A percentile compares a stretch with the other conserved stretches of the same genome.
Conservation (phyloP, 2,113 vertebrate species). For the Cinclus cinclus region DNA sequence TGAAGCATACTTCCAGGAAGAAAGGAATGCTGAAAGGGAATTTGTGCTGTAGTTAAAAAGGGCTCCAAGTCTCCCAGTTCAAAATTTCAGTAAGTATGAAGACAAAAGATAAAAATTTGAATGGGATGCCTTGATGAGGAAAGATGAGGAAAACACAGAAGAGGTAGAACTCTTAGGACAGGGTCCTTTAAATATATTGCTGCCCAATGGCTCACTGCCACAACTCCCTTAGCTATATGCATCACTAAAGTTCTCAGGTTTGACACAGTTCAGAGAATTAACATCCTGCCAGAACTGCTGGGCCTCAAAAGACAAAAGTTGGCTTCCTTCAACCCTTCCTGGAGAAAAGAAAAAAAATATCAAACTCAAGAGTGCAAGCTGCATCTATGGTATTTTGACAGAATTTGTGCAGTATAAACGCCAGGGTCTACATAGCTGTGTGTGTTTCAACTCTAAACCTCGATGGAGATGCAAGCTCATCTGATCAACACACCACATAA, state of each 20-base stretch:
- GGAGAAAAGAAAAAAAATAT: background rate
- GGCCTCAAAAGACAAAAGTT: background rate
- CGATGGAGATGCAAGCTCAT: background rate
- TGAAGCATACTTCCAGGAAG: background rate
- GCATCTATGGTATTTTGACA: background rate
- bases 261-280: background rate
- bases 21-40: background rate
- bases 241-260: background rate
- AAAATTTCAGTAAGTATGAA: background rate
- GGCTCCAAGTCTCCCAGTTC: background rate
- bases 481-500: constrained; percentile 36
- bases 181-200: constrained; percentile 21
- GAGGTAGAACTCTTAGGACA: constrained; percentile 50
- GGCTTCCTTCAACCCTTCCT: constrained; percentile 31
- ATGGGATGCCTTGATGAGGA: constrained; percentile 32
- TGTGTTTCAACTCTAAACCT: background rate
- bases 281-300: background rate
- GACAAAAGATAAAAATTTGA: constrained; percentile 5
- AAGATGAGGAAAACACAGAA: constrained; percentile 35
- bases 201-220: background rate
- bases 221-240: background rate
- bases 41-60: constrained; percentile 27
- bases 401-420: background rate
- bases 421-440: background rate
- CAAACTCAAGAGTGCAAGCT: no score